phyloP scores from a whole-genome alignment of 1,140 invertebrate species.

The Brachystomella parvula region DNA sequence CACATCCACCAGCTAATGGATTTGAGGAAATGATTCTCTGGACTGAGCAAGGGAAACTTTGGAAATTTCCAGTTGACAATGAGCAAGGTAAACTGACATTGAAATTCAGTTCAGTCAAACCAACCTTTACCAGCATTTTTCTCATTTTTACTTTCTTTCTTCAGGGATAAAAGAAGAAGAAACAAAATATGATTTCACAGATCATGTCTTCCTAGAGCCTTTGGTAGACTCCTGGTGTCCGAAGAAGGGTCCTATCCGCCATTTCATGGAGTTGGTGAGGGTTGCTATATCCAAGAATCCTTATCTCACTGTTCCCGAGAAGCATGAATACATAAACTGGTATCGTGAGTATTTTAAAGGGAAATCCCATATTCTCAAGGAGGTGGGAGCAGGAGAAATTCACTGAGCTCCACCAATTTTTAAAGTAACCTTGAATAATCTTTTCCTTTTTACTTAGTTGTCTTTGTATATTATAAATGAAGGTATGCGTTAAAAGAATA shows the following conservation, averaged over 20 bases:
- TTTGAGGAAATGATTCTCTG: slow-evolving; percentile 88
- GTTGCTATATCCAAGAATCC: slow-evolving; percentile 91
- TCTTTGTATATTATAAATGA: no score
- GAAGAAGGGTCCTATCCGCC: slow-evolving; percentile 71
- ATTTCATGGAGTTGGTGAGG: slow-evolving; percentile 95
- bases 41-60: slow-evolving; percentile 90
- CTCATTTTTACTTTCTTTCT: slow-evolving; percentile 30
- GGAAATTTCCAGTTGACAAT: slow-evolving; percentile 96
- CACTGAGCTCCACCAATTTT: slow-evolving; percentile 13
- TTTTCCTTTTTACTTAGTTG: no score
- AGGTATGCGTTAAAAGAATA: no score
- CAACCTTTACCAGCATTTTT: not conserved
- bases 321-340: slow-evolving; percentile 85
- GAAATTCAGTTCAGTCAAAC: slow-evolving; percentile 13
- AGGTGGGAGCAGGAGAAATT: slow-evolving; percentile 48
- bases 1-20: slow-evolving; percentile 71
- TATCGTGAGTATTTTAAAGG: slow-evolving; percentile 81
- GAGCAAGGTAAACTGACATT: slow-evolving; percentile 91
- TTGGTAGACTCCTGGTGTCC: slow-evolving; percentile 84
- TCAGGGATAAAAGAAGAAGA: slow-evolving; percentile 72
- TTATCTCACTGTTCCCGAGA: slow-evolving; percentile 76
- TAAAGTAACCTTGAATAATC: no score
- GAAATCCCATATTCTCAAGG: slow-evolving; percentile 64
- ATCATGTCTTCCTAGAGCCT: slow-evolving; percentile 86
- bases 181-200: slow-evolving; percentile 68